Conservation (phyloP, 2,888 invertebrate genomes). For the Parnassius glacialis region DNA sequence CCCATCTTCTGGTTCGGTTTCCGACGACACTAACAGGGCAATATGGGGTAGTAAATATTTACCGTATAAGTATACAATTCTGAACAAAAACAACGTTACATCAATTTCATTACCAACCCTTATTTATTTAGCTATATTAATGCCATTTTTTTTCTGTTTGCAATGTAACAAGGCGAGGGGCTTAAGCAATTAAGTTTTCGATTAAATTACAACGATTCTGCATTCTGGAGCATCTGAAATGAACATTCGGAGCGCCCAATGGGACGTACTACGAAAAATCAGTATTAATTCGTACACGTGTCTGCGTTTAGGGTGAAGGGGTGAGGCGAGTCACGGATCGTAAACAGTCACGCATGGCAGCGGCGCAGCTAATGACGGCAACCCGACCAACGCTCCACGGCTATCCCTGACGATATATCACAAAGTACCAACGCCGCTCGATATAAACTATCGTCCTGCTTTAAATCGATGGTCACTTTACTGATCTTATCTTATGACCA, state of each 20-base stretch:
- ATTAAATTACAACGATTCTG: slow-evolving; percentile 23
- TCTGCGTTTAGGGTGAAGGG: slow-evolving; percentile 72
- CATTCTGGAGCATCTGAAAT: slow-evolving; percentile 19
- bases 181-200: slow-evolving; percentile 13
- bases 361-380: slow-evolving; percentile 59
- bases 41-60: no score
- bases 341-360: slow-evolving; percentile 73
- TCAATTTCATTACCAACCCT: no score
- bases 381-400: slow-evolving; percentile 22
- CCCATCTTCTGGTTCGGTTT: no score
- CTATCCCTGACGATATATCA: slow-evolving; percentile 33
- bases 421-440: slow-evolving; percentile 25
- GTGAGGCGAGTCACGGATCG: slow-evolving; percentile 70
- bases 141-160: neutral
- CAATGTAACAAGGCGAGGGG: slow-evolving; percentile 6
- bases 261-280: slow-evolving; percentile 61
- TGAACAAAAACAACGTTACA: no score
- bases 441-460: slow-evolving; percentile 11
- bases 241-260: slow-evolving; percentile 21
- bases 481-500: no score
- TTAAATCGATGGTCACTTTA: slow-evolving; percentile 5
- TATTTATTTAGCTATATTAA: no score
- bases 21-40: no score
- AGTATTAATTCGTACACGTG: slow-evolving; percentile 76
- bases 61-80: no score